Base-by-base conservation (phyloP, 2,113 vertebrate species). In the Antechinus stuartii region DNA sequence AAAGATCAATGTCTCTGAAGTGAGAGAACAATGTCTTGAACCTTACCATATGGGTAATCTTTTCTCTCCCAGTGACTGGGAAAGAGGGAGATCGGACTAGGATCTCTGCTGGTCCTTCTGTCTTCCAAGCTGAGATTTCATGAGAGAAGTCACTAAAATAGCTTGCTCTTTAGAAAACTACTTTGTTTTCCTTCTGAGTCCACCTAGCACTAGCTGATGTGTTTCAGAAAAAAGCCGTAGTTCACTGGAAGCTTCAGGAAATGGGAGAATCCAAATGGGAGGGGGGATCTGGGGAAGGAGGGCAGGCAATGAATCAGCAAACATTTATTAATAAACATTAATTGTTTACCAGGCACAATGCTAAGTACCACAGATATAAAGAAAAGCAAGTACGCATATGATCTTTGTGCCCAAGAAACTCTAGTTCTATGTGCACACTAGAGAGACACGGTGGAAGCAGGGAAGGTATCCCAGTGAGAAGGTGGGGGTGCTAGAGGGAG, bases 111-210 rank as follows among this genome's bases (percentile, higher is more conserved):
- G 2, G 57, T 61, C 27, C 27, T 61, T 12, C 27, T 26, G 11
- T 10, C 27, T 61, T 9, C 30, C 35, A n/a, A n/a, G 57, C 27
- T 30, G 30, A 12, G 30, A n/a, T 16, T 12, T 68, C 30, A 35
- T 16, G 30, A 90, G 24, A 25, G 54, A 53, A 89, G 90, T 94
- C 57, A 68, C 6, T 30, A 56, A 68, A 56, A 68, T 93, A 46
- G 24, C n/a, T 16, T 91, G 96, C 92, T 96, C 46, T 92, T 95
- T 94, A 55, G 76, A 96, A 96, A 27, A 95, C 4, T 91, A 54
- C 76, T 16, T 54, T 22, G 54, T 54, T 54, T 54, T 16, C 68
- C 90, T 92, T 91, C 92, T 16, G 26, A 0, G 91, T 90, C 50
- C 42, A 24, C 89, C 47, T 56, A 9, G 92, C 23, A 52, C 95